Percentiles rank a stretch among this genome's conserved stretches.
phyloP scores from a whole-genome alignment of 2,888 invertebrate genomes.

The Endomychus coccineus region DNA sequence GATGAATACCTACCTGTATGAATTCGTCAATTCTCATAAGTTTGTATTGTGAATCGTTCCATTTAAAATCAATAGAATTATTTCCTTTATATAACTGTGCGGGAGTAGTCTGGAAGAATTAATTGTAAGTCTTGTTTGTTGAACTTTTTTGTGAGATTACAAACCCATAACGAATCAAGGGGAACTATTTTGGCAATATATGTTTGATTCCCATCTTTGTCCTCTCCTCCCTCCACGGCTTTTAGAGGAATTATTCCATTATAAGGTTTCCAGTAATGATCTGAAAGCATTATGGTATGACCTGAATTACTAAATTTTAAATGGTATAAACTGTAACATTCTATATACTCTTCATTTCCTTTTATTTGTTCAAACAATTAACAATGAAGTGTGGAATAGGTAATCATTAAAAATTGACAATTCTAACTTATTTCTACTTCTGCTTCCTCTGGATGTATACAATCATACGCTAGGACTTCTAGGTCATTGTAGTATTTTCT shows the following conservation, averaged over 20 bases:
- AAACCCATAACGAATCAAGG: conserved; percentile 8
- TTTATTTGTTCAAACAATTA: too few relatives aligned
- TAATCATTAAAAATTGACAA: too few relatives aligned
- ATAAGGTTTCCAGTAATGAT: conserved; percentile 10
- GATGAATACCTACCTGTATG: conserved; percentile 8
- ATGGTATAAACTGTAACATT: too few relatives aligned
- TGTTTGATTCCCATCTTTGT: conserved; percentile 5
- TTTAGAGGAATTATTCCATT: conserved; percentile 9
- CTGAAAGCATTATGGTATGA: too few relatives aligned
- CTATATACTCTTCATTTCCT: too few relatives aligned
- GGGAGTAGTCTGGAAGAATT: conserved; percentile 5
- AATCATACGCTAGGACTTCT: too few relatives aligned
- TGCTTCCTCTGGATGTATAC: too few relatives aligned
- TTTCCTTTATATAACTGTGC: conserved; percentile 4
- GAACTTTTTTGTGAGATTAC: neutral
- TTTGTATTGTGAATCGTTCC: neutral
- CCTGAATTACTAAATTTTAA: too few relatives aligned
- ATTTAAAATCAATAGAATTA: conserved; percentile 1
- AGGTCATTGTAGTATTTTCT: too few relatives aligned
- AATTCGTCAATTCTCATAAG: conserved; percentile 3
- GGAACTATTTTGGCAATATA: conserved; percentile 8
- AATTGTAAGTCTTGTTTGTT: too few relatives aligned
- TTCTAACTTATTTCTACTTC: too few relatives aligned
- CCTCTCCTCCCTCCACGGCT: conserved; percentile 6
- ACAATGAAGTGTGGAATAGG: too few relatives aligned